Conservation (phyloP, 2,113 vertebrate species). For the Motacilla tschutschensis region DNA sequence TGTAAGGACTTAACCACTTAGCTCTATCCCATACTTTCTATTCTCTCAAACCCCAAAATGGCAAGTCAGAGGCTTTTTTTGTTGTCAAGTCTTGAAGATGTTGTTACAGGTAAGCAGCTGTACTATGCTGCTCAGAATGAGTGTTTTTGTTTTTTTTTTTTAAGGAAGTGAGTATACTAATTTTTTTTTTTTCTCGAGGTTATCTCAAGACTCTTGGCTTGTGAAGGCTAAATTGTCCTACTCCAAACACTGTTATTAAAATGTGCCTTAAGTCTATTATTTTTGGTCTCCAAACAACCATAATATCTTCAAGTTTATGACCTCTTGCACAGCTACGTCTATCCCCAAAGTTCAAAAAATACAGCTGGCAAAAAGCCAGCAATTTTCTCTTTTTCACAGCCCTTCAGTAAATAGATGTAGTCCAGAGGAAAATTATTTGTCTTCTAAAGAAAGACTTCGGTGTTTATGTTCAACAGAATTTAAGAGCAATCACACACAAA, state of each 20-base stretch:
- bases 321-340: not conserved
- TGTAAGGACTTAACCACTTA: not conserved
- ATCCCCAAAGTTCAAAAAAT: not conserved
- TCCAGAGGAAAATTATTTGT: not conserved
- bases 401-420: not conserved
- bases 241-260: not conserved
- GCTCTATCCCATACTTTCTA: not conserved
- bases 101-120: not conserved
- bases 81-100: not conserved
- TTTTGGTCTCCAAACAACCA: not conserved
- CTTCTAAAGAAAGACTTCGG: not conserved
- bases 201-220: not conserved
- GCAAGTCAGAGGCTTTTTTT: not conserved
- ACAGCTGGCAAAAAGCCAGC: not conserved
- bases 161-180: not conserved
- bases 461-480: not conserved
- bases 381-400: not conserved
- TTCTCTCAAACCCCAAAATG: not conserved
- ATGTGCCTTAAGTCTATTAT: not conserved
- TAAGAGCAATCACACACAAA: not conserved
- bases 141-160: not conserved
- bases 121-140: not conserved
- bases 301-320: not conserved
- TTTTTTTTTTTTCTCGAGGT: not conserved
- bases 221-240: not conserved